Conservation (phyloP, 2,888 invertebrate species). For the Mayetiola destructor region DNA sequence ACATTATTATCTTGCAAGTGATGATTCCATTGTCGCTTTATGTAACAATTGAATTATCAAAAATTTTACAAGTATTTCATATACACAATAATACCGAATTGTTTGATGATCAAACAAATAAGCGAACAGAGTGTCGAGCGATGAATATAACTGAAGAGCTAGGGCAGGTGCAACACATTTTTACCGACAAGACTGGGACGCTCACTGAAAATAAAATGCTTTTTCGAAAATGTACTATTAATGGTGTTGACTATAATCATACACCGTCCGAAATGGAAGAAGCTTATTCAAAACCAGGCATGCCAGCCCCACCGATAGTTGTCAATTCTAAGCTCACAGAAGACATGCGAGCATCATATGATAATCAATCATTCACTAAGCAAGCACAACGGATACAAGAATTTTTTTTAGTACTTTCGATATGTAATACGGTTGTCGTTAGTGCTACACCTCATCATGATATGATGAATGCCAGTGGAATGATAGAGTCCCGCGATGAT, state of each 20-base stretch:
- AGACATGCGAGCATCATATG: constrained; percentile 35
- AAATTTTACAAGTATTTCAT: constrained; percentile 87
- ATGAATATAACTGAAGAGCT: constrained; percentile 95
- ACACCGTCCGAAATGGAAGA: constrained; percentile 53
- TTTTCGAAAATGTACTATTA: constrained; percentile 79
- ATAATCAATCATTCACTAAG: constrained; percentile 23
- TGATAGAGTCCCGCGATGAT: constrained; percentile 39
- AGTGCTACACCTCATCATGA: constrained; percentile 63
- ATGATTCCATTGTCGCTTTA: constrained; percentile 95
- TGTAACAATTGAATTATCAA: constrained; percentile 92
- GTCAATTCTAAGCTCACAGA: constrained; percentile 37
- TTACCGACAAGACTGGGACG: constrained; percentile 96
- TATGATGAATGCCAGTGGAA: constrained; percentile 54
- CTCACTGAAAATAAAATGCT: constrained; percentile 96
- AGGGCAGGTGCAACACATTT: constrained; percentile 87
- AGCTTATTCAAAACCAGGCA: constrained; percentile 37
- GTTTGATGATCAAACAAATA: constrained; percentile 70
- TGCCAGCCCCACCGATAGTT: constrained; percentile 38
- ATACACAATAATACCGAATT: constrained; percentile 82
- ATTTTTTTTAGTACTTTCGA: constrained; percentile 78
- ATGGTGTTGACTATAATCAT: constrained; percentile 80
- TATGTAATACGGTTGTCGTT: constrained; percentile 95
- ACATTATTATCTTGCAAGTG: constrained; percentile 87
- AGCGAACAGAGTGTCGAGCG: constrained; percentile 76
- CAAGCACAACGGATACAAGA: constrained; percentile 67